Percentiles rank a stretch among this genome's conserved stretches.
phyloP scores from a whole-genome alignment of 2,797 vertebrate genomes.

The Mus caroli region DNA sequence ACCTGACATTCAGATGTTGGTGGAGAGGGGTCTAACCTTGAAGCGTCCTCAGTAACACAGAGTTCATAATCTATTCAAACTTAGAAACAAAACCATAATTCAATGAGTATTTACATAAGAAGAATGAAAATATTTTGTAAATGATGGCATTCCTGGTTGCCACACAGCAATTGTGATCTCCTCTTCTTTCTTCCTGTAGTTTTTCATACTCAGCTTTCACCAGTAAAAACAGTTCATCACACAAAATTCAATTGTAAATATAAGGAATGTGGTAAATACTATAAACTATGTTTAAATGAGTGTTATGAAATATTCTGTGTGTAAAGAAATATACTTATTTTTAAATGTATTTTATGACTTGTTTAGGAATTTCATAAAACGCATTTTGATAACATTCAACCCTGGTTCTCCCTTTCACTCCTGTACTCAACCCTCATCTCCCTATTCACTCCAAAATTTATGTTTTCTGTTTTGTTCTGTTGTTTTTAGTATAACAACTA shows the following conservation, averaged over 20 bases:
- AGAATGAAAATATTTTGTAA: neutral
- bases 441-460: neutral
- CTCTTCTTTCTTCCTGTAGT: neutral
- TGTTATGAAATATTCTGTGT: neutral
- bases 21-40: neutral
- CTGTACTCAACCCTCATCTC: neutral
- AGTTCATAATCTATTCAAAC: neutral
- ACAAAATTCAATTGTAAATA: slow-evolving; percentile 17
- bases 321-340: neutral
- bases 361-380: neutral
- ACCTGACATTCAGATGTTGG: neutral
- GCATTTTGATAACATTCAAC: neutral
- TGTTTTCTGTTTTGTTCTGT: neutral
- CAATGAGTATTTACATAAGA: slow-evolving; percentile 10
- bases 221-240: neutral
- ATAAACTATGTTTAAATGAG: neutral
- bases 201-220: neutral
- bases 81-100: slow-evolving; percentile 51
- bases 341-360: neutral
- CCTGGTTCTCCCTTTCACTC: neutral
- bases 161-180: neutral
- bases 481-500: neutral
- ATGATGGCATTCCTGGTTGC: neutral
- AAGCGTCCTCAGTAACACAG: neutral
- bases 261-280: neutral